These are phyloP conservation scores for Podarcis muralis DNA, from an alignment of 2,113 vertebrate species.

Conservation along the genomic window DNA sequence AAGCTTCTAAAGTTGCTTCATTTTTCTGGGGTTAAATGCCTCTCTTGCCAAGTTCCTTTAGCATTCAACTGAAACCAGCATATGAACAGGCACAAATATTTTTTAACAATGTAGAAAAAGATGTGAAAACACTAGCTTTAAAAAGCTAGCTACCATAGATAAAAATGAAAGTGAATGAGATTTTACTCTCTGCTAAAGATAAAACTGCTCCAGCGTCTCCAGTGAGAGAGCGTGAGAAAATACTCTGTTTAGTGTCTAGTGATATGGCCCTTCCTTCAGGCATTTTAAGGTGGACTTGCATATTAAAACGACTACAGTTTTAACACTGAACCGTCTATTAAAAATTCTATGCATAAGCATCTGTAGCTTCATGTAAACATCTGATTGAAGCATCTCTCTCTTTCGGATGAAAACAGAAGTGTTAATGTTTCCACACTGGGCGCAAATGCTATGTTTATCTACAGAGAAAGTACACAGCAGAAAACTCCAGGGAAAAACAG, in stretches of 20 bases:
- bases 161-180: not conserved
- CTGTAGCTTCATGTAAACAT: not conserved
- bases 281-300: not conserved
- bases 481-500: not conserved
- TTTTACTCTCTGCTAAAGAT: slow-evolving; percentile 9
- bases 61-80: not conserved
- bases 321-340: not conserved
- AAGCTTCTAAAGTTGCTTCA: not conserved
- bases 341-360: not conserved
- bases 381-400: not conserved
- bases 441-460: not conserved
- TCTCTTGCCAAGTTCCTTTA: not conserved
- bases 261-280: slow-evolving; percentile 25
- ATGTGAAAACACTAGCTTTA: slow-evolving; percentile 4
- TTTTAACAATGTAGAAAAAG: slow-evolving; percentile 4
- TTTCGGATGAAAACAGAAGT: not conserved
- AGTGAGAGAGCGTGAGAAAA: not conserved
- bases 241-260: slow-evolving; percentile 13
- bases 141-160: accelerated
- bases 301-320: not conserved
- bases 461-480: not conserved
- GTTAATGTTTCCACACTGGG: not conserved
- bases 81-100: not conserved
- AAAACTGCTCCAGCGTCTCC: not conserved
- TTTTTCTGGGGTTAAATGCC: not conserved